Evolutionary conservation across 1,140 invertebrate genomes (phyloP).

Genomic region (Drosophila miranda): DNA sequence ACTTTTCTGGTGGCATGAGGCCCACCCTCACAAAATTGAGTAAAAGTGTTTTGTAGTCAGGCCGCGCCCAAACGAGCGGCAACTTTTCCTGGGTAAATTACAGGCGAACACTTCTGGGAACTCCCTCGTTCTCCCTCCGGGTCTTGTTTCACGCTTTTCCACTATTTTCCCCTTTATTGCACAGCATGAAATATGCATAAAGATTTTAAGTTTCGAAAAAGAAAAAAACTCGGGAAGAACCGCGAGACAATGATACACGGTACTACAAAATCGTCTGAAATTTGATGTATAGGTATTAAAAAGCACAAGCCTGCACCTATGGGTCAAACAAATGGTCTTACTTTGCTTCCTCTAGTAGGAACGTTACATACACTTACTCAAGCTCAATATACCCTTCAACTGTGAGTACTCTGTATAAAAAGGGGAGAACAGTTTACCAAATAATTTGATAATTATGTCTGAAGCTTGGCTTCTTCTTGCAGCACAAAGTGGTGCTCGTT

Average conservation of each 20-base stretch:
- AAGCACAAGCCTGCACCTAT: too few species aligned
- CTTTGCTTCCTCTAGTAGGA: too few species aligned
- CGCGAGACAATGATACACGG: too few species aligned
- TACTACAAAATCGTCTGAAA: too few species aligned
- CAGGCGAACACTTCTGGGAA: conserved; percentile 45
- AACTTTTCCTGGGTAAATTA: conserved; percentile 40
- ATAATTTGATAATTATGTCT: conserved; percentile 45
- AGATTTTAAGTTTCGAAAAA: conserved; percentile 25
- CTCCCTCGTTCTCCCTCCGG: neutral
- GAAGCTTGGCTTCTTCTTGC: conserved; percentile 16
- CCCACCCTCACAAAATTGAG: conserved; percentile 4
- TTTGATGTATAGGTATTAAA: too few species aligned
- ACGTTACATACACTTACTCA: too few species aligned
- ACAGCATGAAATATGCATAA: conserved; percentile 40
- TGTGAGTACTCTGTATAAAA: neutral
- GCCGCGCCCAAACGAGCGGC: conserved; percentile 2
- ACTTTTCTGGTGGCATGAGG: conserved; percentile 6
- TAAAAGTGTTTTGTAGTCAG: conserved; percentile 14
- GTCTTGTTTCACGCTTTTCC: conserved; percentile 19
- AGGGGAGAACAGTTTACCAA: conserved; percentile 34
- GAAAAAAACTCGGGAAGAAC: too few species aligned
- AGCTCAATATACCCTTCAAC: too few species aligned
- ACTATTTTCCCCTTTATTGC: conserved; percentile 37
- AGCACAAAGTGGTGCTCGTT: neutral
- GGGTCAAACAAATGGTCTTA: too few species aligned